A percentile compares a stretch with the other conserved stretches of the same genome.
These are phyloP conservation scores for Gastrophysa polygoni DNA, from an alignment of 2,888 invertebrate species.

Conservation along the genomic window DNA sequence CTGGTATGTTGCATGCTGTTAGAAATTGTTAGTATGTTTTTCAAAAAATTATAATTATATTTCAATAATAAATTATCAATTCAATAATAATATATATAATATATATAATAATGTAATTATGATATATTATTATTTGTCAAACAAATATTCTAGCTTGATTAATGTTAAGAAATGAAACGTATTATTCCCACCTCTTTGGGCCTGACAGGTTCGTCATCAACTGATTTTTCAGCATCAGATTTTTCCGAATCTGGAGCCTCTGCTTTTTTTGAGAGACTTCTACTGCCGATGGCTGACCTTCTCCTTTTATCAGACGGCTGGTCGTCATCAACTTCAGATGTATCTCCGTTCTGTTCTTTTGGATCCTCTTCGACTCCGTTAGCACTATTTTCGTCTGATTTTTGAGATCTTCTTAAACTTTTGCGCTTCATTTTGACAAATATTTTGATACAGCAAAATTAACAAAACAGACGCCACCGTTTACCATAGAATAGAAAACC, in stretches of 20 bases:
- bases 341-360: slow-evolving; percentile 36
- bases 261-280: slow-evolving; percentile 31
- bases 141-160: no score
- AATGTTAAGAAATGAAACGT: not conserved
- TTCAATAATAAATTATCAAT: no score
- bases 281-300: slow-evolving; percentile 37
- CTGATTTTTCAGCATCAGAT: slow-evolving; percentile 12
- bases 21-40: no score
- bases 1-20: no score
- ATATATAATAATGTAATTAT: no score
- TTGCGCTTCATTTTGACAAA: slow-evolving; percentile 27
- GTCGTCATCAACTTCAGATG: slow-evolving; percentile 40
- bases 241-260: slow-evolving; percentile 15
- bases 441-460: not conserved
- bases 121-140: no score
- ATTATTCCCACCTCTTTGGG: slow-evolving; percentile 20
- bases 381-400: slow-evolving; percentile 26
- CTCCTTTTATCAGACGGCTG: slow-evolving; percentile 44
- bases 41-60: no score
- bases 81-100: no score
- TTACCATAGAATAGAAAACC: not conserved
- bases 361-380: slow-evolving; percentile 31
- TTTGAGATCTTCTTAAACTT: slow-evolving; percentile 24
- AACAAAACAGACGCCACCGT: not conserved
- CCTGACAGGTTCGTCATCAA: slow-evolving; percentile 15